Base-by-base conservation (phyloP, 2,888 invertebrate genomes). In the Trachelus troglodyta region DNA sequence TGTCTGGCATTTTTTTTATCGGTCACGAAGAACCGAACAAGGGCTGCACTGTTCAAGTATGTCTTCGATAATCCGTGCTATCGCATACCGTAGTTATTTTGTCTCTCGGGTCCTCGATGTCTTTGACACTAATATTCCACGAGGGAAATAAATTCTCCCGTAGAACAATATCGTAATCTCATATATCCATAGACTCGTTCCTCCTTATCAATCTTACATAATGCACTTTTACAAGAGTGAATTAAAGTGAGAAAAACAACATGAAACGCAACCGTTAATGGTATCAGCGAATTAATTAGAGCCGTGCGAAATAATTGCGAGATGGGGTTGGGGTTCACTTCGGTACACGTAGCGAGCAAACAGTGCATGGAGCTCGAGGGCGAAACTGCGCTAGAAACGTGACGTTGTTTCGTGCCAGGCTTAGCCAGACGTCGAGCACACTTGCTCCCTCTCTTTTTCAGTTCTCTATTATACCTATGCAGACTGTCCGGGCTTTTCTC, bases 391-490 rank as follows among this genome's bases (percentile, higher is more conserved):
- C 23, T 56, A 23, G 31, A 34, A 71, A 71, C 71, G 71, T 71
- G 71, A 71, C 31, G 71, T 71, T n/a, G 12, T 23, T 71, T 23
- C 23, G 9, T 56, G 56, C 23, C 56, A 23, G 71, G 71, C 4
- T 71, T 34, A 31, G 33, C 6, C 11, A 34, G 34, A 71, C 15
- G 33, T 71, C 71, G 71, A 71, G 71, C 71, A 34, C 71, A 23
- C 71, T 71, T 56, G 56, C 71, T 34, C 71, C 71, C 71, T 71
- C 71, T 11, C 31, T 71, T 71, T 71, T 34, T 71, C 56, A 56
- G 2, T 23, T 56, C 56, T 23, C 56, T 23, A 1, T 56, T 56
- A 56, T 2, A 56, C 56, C 56, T 9, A 56, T 9, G 23, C 56
- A 23, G 23, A 56, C 15, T 56, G 23, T 23, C 23, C 56, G 23